Evolutionary conservation across 2,113 vertebrate species (phyloP).

Genomic region (Gobio gobio): DNA sequence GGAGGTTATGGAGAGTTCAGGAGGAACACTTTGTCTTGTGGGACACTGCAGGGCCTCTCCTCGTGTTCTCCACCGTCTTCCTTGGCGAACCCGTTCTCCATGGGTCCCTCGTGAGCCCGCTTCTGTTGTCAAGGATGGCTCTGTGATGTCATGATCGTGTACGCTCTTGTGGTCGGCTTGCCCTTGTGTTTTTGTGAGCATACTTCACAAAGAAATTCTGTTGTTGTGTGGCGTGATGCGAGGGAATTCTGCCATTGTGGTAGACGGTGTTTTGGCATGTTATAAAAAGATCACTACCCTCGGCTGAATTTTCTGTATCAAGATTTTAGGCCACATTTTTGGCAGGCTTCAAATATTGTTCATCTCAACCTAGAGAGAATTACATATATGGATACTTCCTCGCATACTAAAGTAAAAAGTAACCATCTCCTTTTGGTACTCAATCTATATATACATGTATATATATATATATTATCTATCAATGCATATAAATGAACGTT

Average conservation of each 20-base stretch:
- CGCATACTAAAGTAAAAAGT: background rate
- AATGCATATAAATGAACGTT: no score
- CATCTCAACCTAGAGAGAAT: background rate
- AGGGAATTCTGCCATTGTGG: background rate
- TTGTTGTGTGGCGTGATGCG: background rate
- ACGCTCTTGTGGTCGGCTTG: background rate
- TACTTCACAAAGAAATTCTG: background rate
- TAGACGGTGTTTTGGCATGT: background rate
- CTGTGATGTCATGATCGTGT: constrained; percentile 3
- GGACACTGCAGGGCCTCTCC: constrained; percentile 15
- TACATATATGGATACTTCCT: background rate
- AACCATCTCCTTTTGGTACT: background rate
- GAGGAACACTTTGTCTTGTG: constrained; percentile 33
- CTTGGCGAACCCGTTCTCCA: constrained; percentile 3
- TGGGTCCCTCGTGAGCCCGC: constrained; percentile 16
- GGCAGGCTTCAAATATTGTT: constrained; percentile 13
- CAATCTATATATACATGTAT: background rate
- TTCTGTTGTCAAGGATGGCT: constrained; percentile 6
- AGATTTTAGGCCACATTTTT: constrained; percentile 1
- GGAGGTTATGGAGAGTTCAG: constrained; percentile 56
- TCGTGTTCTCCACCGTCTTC: background rate
- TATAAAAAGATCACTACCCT: background rate
- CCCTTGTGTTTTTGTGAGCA: background rate
- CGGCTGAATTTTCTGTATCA: background rate
- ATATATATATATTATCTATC: no score